phyloP scores from a whole-genome alignment of 2,888 invertebrate species.

The Vesta saturnalis region DNA sequence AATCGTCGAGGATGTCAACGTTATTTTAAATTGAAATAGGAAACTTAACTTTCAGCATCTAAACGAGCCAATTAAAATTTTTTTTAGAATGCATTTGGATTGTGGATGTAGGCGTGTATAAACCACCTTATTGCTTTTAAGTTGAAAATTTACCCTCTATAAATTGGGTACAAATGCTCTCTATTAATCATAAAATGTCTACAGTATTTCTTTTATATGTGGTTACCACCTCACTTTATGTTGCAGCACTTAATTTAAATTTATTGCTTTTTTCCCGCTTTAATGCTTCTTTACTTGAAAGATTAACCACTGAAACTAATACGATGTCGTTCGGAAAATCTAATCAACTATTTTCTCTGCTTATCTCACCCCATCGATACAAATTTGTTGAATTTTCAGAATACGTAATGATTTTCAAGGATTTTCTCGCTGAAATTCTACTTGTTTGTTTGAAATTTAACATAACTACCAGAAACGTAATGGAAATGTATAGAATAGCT shows the following conservation, averaged over 20 bases:
- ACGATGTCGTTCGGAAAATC: not conserved
- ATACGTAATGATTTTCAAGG: no score
- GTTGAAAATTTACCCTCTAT: not conserved
- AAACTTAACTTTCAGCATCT: constrained; percentile 7
- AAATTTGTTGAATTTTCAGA: no score
- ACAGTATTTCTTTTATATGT: not conserved
- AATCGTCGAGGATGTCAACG: constrained; percentile 4
- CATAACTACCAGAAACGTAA: no score
- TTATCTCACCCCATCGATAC: not conserved
- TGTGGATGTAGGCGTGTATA: not conserved
- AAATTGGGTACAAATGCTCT: not conserved
- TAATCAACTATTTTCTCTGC: not conserved
- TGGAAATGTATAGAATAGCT: no score
- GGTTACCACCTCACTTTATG: not conserved
- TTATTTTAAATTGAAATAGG: constrained; percentile 22
- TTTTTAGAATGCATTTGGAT: not conserved
- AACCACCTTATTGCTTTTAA: not conserved
- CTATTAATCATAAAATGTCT: not conserved
- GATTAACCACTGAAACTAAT: not conserved
- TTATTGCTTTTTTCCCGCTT: not conserved
- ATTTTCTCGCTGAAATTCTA: no score
- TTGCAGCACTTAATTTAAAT: not conserved
- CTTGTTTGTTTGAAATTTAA: no score
- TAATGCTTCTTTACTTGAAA: not conserved
- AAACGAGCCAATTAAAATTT: constrained; percentile 15